Evolutionary conservation across 2,888 invertebrate species (phyloP).

Genomic region (Catonia carolina): DNA sequence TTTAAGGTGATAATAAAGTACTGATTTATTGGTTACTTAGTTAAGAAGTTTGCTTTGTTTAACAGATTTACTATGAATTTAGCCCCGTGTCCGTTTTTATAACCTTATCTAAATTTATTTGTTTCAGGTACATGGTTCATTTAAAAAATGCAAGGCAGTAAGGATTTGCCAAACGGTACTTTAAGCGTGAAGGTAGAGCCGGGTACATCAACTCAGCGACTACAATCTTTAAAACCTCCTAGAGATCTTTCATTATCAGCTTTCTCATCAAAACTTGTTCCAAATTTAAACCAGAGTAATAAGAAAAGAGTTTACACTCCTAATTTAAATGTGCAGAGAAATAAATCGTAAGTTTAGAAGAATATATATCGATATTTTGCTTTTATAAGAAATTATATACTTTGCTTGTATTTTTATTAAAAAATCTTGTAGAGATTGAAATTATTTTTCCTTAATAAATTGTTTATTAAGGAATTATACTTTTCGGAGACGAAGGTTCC

Average conservation of each 20-base stretch:
- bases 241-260: conserved; percentile 31
- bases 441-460: too few species aligned
- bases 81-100: too few species aligned
- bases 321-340: conserved; percentile 32
- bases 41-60: too few species aligned
- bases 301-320: conserved; percentile 31
- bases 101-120: too few species aligned
- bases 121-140: too few species aligned
- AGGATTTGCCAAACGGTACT: conserved; percentile 13
- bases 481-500: too few species aligned
- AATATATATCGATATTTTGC: neutral
- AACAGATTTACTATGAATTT: too few species aligned
- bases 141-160: conserved; percentile 24
- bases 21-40: too few species aligned
- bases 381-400: neutral
- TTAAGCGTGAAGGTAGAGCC: conserved; percentile 31
- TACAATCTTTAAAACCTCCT: conserved; percentile 31
- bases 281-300: conserved; percentile 22
- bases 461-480: too few species aligned
- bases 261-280: conserved; percentile 23
- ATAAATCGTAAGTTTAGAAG: conserved; percentile 30
- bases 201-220: conserved; percentile 27
- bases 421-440: neutral
- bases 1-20: too few species aligned
- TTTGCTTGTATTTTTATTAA: neutral